phyloP scores from a whole-genome alignment of 2,888 invertebrate genomes.

The Aphelenchoides bicaudatus region DNA sequence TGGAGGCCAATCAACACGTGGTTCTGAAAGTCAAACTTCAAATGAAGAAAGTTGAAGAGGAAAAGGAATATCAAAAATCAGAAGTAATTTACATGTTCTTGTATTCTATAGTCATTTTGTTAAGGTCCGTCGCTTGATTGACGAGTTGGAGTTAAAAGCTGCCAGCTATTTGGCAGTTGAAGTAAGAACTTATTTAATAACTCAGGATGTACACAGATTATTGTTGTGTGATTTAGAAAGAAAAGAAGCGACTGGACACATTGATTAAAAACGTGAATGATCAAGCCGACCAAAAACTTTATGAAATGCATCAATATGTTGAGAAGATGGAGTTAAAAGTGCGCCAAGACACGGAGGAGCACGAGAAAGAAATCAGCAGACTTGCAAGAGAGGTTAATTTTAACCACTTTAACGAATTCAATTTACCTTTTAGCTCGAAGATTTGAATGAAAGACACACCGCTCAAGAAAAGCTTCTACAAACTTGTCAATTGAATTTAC shows the following conservation, averaged over 20 bases:
- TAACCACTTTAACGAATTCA: background rate
- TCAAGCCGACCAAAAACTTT: background rate
- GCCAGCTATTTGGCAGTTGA: background rate
- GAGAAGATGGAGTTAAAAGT: background rate
- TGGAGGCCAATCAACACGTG: conserved; percentile 36
- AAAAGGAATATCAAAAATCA: no score
- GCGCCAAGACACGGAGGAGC: background rate
- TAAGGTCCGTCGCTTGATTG: background rate
- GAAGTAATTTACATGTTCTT: no score
- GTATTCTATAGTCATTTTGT: no score
- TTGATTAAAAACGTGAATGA: conserved; percentile 3
- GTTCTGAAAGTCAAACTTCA: conserved; percentile 3
- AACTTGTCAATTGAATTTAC: background rate
- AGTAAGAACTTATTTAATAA: no score
- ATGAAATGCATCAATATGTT: background rate
- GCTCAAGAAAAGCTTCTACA: background rate
- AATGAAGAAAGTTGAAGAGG: conserved; percentile 9
- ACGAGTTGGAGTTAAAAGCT: background rate
- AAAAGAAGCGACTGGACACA: conserved; percentile 1
- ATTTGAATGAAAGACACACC: background rate
- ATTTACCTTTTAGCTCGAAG: conserved; percentile 1
- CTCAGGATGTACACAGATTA: no score
- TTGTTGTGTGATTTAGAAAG: no score
- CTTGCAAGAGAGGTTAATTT: background rate
- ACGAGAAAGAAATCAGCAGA: conserved; percentile 1